A percentile compares a stretch with the other conserved stretches of the same genome.
phyloP scores from a whole-genome alignment of 2,113 vertebrate genomes.

The Ascaphus truei region DNA sequence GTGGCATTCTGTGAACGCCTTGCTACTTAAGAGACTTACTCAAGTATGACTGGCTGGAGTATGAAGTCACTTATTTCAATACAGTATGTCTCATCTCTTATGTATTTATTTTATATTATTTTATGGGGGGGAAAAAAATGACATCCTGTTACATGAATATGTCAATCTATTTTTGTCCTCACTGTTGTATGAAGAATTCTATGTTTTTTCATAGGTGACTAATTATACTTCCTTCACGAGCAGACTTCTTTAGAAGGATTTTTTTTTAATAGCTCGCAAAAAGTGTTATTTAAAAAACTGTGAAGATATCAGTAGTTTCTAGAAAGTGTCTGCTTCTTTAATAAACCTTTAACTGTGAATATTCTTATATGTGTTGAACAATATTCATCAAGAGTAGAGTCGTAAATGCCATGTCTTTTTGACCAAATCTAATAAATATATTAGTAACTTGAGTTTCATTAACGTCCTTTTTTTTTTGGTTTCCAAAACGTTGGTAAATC shows the following conservation, averaged over 20 bases:
- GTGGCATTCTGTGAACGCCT: conserved; percentile 67
- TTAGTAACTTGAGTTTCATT: no score
- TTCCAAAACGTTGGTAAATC: no score
- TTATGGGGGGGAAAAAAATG: conserved; percentile 43
- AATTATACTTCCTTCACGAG: conserved; percentile 17
- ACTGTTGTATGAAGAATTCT: conserved; percentile 49
- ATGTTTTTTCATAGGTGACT: conserved; percentile 5
- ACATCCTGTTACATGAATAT: conserved; percentile 50
- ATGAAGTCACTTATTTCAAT: no score
- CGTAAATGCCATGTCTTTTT: conserved; percentile 41
- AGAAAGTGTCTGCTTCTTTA: conserved; percentile 28
- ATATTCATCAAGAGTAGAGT: conserved; percentile 44
- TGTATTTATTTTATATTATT: conserved; percentile 78
- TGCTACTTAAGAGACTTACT: conserved; percentile 61
- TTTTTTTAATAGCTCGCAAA: conserved; percentile 36
- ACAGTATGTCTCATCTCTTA: conserved; percentile 65
- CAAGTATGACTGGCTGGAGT: no score
- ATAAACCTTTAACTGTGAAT: conserved; percentile 47
- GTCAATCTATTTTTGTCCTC: conserved; percentile 52
- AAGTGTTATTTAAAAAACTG: conserved; percentile 35
- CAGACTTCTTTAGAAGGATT: conserved; percentile 40
- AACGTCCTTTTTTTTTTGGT: no score
- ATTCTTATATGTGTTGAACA: conserved; percentile 49
- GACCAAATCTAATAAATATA: conserved; percentile 60
- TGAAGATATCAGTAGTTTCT: conserved; percentile 43